phyloP scores from a whole-genome alignment of 2,113 vertebrate genomes.

The Lontra canadensis region DNA sequence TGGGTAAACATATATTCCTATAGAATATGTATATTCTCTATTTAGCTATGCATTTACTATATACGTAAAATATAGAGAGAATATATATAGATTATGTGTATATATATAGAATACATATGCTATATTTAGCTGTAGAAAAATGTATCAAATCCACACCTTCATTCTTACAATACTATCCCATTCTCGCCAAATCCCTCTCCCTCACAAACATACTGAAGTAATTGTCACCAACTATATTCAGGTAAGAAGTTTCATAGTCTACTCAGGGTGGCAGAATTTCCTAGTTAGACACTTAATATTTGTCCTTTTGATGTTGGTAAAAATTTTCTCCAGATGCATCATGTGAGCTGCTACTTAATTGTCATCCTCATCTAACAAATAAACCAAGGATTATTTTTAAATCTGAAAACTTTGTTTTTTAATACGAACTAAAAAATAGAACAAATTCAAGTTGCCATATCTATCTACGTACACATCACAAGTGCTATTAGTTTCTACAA shows the following conservation, averaged over 20 bases:
- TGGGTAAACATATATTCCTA: not conserved
- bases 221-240: not conserved
- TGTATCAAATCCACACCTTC: not conserved
- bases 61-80: not conserved
- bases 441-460: not conserved
- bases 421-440: not conserved
- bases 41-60: not conserved
- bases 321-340: not conserved
- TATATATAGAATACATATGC: not conserved
- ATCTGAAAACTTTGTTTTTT: slow-evolving; percentile 20
- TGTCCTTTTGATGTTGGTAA: not conserved
- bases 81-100: not conserved
- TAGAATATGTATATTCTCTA: not conserved
- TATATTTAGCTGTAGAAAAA: not conserved
- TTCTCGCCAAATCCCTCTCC: not conserved
- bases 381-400: not conserved
- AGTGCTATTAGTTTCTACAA: not conserved
- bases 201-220: not conserved
- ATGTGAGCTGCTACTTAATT: not conserved
- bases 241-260: not conserved
- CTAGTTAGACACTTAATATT: not conserved
- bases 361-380: not conserved
- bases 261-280: not conserved
- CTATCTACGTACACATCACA: not conserved
- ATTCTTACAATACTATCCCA: not conserved